Conservation (phyloP, 2,797 vertebrate genomes). For the Eptatretus atami region DNA sequence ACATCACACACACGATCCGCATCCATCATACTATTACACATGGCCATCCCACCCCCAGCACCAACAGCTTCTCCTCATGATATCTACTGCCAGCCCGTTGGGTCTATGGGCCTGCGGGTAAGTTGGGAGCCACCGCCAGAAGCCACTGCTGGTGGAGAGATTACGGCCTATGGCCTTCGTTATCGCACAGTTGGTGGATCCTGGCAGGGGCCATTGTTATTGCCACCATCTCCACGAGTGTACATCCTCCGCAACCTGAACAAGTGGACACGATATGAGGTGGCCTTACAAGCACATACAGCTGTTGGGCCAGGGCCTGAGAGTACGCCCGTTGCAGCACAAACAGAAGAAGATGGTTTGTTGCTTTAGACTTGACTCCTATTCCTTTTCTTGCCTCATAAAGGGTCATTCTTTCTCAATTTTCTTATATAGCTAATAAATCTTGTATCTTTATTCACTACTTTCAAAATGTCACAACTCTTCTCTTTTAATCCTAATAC, state of each 20-base stretch:
- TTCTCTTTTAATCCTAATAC: too few relatives aligned
- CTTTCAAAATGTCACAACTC: too few relatives aligned
- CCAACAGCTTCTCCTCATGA: conserved; percentile 95
- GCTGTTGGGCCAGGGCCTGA: conserved; percentile 51
- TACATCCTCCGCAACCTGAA: conserved; percentile 36
- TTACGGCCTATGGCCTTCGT: conserved; percentile 61
- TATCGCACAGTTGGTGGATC: conserved; percentile 35
- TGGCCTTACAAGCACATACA: conserved; percentile 53
- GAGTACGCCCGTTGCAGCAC: conserved; percentile 44
- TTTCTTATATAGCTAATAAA: too few relatives aligned
- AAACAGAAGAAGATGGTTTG: conserved; percentile 78
- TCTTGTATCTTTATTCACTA: too few relatives aligned
- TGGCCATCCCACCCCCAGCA: conserved; percentile 22
- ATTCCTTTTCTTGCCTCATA: too few relatives aligned
- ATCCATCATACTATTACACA: too few relatives aligned
- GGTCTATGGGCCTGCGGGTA: conserved; percentile 93
- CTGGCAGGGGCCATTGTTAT: too few relatives aligned
- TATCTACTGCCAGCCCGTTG: conserved; percentile 68
- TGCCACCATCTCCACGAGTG: too few relatives aligned
- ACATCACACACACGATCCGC: too few relatives aligned
- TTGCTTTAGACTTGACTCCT: background rate
- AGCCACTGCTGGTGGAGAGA: conserved; percentile 57
- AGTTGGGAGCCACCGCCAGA: conserved; percentile 73
- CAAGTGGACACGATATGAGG: conserved; percentile 73
- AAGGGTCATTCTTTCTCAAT: too few relatives aligned